Percentiles rank a stretch among this genome's conserved stretches.
phyloP scores from a whole-genome alignment of 2,797 vertebrate species.

The Sebastes umbrosus region DNA sequence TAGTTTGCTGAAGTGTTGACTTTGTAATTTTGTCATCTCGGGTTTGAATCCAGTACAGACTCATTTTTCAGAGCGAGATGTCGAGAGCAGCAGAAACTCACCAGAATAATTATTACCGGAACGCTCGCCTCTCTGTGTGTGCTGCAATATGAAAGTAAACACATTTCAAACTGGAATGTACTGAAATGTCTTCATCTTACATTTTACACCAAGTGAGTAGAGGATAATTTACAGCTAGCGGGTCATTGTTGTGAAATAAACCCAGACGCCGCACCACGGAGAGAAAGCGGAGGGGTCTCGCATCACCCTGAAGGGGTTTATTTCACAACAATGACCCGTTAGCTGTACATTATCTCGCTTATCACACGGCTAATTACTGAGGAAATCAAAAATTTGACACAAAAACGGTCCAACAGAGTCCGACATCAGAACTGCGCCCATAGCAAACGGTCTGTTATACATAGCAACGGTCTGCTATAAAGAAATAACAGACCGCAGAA shows the following conservation, averaged over 20 bases:
- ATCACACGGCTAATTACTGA: too few species aligned
- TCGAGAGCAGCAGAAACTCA: neutral
- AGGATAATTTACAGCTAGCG: neutral
- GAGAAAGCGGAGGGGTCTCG: accelerated
- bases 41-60: neutral
- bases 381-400: too few species aligned
- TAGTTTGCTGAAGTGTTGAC: neutral
- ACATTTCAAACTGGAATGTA: neutral
- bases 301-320: too few species aligned
- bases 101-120: neutral
- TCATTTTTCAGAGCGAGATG: neutral
- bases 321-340: accelerated
- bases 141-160: neutral
- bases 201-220: neutral
- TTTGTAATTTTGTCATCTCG: neutral
- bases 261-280: too few species aligned
- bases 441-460: too few species aligned
- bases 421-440: too few species aligned
- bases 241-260: too few species aligned
- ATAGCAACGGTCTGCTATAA: too few species aligned
- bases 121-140: neutral
- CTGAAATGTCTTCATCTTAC: neutral
- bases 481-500: too few species aligned
- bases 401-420: too few species aligned
- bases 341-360: too few species aligned